Conservation (phyloP, 1,140 invertebrate species). For the Melanaphis sacchari region DNA sequence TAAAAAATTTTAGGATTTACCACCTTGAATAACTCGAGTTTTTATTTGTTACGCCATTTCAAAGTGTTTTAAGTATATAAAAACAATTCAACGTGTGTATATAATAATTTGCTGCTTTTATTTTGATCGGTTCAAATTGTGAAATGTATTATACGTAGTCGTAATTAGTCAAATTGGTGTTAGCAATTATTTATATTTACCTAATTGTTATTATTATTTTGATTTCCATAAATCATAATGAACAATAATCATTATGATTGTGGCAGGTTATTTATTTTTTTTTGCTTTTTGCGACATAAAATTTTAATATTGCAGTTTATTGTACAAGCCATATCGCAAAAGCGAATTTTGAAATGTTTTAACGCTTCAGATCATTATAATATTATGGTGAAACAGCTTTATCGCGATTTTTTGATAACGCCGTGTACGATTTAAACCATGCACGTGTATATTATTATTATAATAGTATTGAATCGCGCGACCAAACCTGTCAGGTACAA, state of each 20-base stretch:
- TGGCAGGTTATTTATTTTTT: background rate
- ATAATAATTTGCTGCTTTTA: background rate
- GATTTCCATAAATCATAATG: background rate
- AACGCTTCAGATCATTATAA: background rate
- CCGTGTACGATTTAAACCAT: background rate
- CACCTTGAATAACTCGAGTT: background rate
- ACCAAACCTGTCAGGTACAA: background rate
- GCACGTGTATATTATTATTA: background rate
- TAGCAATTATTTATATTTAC: background rate
- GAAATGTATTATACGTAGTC: background rate
- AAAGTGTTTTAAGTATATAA: background rate
- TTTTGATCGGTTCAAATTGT: background rate
- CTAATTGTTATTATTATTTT: background rate
- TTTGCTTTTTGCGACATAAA: background rate
- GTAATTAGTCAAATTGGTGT: background rate
- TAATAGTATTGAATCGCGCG: background rate
- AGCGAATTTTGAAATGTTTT: background rate
- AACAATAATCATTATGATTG: background rate
- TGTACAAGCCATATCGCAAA: background rate
- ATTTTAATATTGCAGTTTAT: background rate
- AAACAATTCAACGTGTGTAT: background rate
- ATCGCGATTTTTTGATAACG: background rate
- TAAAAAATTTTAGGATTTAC: background rate
- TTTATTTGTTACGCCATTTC: background rate
- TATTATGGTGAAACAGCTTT: background rate